Percentiles rank a stretch among this genome's conserved stretches.
Conservation (phyloP, 2,888 invertebrate genomes). For the Phortica magna region DNA sequence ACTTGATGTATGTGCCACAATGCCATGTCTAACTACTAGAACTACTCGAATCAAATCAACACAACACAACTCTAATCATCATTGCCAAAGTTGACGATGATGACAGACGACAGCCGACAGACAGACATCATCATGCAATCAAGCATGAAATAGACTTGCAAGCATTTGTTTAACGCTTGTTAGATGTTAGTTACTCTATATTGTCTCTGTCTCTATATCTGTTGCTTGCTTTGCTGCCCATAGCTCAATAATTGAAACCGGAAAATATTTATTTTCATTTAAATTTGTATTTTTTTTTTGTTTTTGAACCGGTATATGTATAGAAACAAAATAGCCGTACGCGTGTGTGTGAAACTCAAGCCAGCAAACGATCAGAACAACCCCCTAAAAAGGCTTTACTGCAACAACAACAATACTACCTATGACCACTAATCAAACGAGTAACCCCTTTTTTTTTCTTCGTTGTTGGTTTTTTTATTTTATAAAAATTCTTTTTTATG, state of each 20-base stretch:
- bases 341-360: background rate
- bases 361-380: background rate
- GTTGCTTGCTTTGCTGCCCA: background rate
- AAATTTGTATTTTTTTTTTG: constrained; percentile 52
- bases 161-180: constrained; percentile 17
- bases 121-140: constrained; percentile 59
- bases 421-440: constrained; percentile 4
- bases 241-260: constrained; percentile 71
- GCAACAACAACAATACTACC: background rate
- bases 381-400: constrained; percentile 3
- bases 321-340: no score
- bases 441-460: background rate
- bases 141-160: constrained; percentile 65
- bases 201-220: background rate
- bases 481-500: constrained; percentile 12
- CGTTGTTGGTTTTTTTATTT: background rate
- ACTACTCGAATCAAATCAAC: background rate
- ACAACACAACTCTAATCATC: background rate
- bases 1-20: constrained; percentile 45
- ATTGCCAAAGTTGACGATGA: constrained; percentile 5
- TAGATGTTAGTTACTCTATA: background rate
- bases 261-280: constrained; percentile 76
- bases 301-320: background rate
- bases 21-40: background rate
- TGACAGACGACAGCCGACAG: constrained; percentile 42